Evolutionary conservation across 2,888 invertebrate species (phyloP), one percentile per base, ranked within the genome.

Genomic region (Slavum lentiscoides): DNA sequence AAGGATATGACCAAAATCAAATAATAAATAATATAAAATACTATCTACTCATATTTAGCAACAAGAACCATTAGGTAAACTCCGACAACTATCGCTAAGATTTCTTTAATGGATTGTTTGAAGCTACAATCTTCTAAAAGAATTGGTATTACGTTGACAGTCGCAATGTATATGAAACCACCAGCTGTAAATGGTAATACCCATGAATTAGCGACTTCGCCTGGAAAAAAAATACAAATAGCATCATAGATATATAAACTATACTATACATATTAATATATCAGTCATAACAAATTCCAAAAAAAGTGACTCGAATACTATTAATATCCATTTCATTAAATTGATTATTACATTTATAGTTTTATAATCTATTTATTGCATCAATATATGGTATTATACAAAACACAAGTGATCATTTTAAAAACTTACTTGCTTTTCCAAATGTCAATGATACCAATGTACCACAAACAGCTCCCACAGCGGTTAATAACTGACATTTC

Each of bases 131-230:
- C 96, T 86, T 95, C 94, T 84, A 99, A 89, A 69, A 99, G 89
- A 88, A 99, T 98, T 13, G 99, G 99, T 86, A 99, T 94, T 37
- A 99, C 97, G 83, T 98, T 98, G 0, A 99, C 99, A 23, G 98
- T 96, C 30, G 99, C 99, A 85, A 99, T 98, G 87, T 99, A 99
- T 86, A 99, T 99, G 86, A 99, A 99, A n/a, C 99, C 97, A 83
- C 96, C 98, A 66, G 98, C 98, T 39, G 98, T 98, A 85, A 99
- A 98, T 19, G 99, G 98, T 81, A 99, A 88, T 76, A 99, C 94
- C 91, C 97, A 95, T 9, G 92, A 90, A 15, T 93, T 92, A 2
- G 94, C 92, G 83, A 92, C 87, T 82, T 91, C 91, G 86, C 89
- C 64, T 83, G 37, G 66, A 83, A 82, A 64, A 81, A 23, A 13